A percentile compares a stretch with the other conserved stretches of the same genome.
phyloP scores from a whole-genome alignment of 2,888 invertebrate genomes.

The Atethmia centrago region DNA sequence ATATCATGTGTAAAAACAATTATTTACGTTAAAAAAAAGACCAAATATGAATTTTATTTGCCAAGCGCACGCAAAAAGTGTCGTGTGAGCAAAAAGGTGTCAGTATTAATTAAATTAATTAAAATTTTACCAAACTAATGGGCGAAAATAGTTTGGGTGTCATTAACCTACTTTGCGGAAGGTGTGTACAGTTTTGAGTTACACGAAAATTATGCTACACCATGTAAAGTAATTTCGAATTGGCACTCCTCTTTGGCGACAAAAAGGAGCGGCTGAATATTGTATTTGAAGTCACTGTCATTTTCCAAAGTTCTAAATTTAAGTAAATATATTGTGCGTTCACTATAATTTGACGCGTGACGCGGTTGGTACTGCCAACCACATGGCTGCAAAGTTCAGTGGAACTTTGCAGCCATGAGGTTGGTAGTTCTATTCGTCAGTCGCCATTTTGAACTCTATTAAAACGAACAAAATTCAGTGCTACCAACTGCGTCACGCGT shows the following conservation, averaged over 20 bases:
- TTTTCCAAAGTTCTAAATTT: no score
- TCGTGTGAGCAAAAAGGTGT: constrained; percentile 29
- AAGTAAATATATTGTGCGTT: no score
- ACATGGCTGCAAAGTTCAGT: no score
- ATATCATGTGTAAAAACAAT: constrained; percentile 44
- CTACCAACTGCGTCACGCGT: no score
- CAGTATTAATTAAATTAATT: constrained; percentile 44
- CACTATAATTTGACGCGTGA: no score
- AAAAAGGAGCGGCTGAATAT: background rate
- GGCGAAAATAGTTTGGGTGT: constrained; percentile 8
- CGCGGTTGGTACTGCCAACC: no score
- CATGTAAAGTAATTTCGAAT: constrained; percentile 24
- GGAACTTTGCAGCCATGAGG: no score
- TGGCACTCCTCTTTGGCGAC: constrained; percentile 19
- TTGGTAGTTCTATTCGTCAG: no score
- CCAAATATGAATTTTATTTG: constrained; percentile 6
- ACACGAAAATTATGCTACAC: constrained; percentile 27
- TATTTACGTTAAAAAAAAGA: background rate
- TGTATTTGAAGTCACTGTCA: background rate
- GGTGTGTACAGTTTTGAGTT: constrained; percentile 39
- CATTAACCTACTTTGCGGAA: constrained; percentile 49
- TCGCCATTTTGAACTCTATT: no score
- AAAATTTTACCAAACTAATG: constrained; percentile 12
- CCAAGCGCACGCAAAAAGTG: constrained; percentile 30
- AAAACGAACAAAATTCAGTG: no score